These are phyloP conservation scores for Ophion slaviceki DNA, from an alignment of 2,888 invertebrate genomes.

Conservation along the genomic window DNA sequence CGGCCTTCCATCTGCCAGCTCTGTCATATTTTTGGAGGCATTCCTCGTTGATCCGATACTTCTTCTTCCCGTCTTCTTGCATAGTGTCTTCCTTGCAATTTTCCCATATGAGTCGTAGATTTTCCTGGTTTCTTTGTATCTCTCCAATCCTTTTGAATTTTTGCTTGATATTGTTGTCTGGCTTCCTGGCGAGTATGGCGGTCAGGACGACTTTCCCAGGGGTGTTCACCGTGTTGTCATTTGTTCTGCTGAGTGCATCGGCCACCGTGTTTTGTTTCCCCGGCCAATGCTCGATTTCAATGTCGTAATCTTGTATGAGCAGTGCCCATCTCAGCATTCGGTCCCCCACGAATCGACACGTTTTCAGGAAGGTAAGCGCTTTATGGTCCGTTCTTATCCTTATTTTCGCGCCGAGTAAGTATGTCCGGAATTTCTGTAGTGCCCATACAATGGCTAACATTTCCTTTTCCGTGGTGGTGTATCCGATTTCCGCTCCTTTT, in stretches of 20 bases:
- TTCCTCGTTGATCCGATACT: neutral
- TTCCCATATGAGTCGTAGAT: neutral
- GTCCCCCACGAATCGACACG: neutral
- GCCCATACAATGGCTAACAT: too few species aligned
- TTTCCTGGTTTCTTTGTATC: neutral
- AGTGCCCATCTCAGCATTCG: neutral
- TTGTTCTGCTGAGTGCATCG: neutral
- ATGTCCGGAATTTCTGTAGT: too few species aligned
- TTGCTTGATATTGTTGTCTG: neutral
- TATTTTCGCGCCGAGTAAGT: too few species aligned
- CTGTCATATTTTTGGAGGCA: neutral
- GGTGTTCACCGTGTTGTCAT: neutral
- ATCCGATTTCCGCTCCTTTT: too few species aligned
- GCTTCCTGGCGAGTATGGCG: neutral
- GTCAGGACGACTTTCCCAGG: neutral
- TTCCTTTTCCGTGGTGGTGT: too few species aligned
- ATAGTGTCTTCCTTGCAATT: neutral
- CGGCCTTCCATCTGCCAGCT: too few species aligned
- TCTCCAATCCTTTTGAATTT: neutral
- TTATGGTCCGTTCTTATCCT: neutral
- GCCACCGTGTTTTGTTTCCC: neutral
- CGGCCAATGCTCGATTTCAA: neutral
- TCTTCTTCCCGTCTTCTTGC: neutral
- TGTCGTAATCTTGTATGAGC: neutral
- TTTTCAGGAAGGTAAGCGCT: neutral